These are phyloP conservation scores for Pteropus alecto DNA, from an alignment of 2,113 vertebrate genomes.

Conservation along the genomic window DNA sequence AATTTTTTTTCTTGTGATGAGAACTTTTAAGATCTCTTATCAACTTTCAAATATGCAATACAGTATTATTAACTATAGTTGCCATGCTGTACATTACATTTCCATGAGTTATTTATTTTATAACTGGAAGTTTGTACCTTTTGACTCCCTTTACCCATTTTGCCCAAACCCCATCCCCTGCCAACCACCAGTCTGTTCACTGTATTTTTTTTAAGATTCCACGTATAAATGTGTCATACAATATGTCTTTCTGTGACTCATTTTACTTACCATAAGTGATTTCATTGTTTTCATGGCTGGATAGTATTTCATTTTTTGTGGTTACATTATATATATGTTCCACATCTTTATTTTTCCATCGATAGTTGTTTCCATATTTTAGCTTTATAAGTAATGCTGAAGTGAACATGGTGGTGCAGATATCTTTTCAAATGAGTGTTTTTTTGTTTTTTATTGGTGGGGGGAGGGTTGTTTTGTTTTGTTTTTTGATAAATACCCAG, in stretches of 20 bases:
- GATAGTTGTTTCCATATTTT: background rate
- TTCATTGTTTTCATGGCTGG: background rate
- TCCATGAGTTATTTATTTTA: background rate
- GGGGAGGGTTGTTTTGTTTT: too few species aligned
- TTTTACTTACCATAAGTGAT: background rate
- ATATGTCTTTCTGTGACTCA: background rate
- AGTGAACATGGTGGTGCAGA: too few species aligned
- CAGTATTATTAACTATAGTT: background rate
- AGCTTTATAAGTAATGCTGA: background rate
- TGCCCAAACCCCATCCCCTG: fast-evolving
- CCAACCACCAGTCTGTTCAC: background rate
- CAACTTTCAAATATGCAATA: background rate
- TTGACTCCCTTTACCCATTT: background rate
- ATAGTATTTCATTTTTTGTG: background rate
- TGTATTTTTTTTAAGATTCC: background rate
- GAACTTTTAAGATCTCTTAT: background rate
- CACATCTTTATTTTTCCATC: background rate
- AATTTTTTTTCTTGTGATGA: background rate
- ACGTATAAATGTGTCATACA: background rate
- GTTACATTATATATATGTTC: background rate
- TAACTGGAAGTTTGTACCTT: background rate
- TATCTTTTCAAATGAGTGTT: background rate
- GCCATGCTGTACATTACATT: background rate
- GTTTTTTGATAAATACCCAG: too few species aligned
- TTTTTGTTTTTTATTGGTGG: too few species aligned